These are phyloP conservation scores for Heliconius sara DNA, from an alignment of 2,888 invertebrate species.

Conservation along the genomic window DNA sequence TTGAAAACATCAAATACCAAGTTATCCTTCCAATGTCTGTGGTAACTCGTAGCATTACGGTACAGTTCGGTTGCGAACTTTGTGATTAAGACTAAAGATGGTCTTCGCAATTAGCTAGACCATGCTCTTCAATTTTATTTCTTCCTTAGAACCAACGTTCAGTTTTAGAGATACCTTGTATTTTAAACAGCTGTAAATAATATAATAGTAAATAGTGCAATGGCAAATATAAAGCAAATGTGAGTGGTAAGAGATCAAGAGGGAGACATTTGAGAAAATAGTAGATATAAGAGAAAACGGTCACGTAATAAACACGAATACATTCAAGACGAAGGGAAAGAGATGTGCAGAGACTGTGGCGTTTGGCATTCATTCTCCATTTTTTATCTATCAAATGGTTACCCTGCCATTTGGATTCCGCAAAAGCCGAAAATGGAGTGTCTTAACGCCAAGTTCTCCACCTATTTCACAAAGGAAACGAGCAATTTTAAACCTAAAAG, in stretches of 20 bases:
- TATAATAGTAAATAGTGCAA: too few species aligned
- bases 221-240: too few species aligned
- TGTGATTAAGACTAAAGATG: conserved; percentile 34
- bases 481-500: neutral
- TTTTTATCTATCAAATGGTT: too few species aligned
- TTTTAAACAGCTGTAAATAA: too few species aligned
- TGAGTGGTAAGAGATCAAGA: too few species aligned
- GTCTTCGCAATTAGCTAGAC: conserved; percentile 28
- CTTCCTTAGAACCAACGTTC: neutral
- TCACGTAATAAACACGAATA: too few species aligned
- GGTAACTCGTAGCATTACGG: conserved; percentile 15
- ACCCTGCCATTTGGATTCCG: neutral
- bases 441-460: neutral
- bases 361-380: too few species aligned
- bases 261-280: too few species aligned
- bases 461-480: neutral
- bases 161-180: neutral
- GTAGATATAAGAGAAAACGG: too few species aligned
- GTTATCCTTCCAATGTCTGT: conserved; percentile 1
- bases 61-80: conserved; percentile 34
- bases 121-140: conserved; percentile 29
- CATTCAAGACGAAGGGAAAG: too few species aligned
- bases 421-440: neutral
- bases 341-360: too few species aligned
- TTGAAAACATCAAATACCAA: neutral